phyloP scores from a whole-genome alignment of 2,888 invertebrate genomes.

The Phasia obesa region DNA sequence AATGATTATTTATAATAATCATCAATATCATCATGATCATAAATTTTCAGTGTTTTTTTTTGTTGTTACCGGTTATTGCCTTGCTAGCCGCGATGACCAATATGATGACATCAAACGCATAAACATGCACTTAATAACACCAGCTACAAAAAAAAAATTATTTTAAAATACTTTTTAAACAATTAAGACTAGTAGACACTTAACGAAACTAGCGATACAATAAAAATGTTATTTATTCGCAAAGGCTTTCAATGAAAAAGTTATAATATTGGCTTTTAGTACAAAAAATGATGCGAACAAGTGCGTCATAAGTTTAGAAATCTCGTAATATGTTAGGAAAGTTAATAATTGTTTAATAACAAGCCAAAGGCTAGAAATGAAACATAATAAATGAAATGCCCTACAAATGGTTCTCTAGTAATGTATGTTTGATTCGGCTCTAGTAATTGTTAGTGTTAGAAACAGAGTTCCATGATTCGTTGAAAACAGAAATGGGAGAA shows the following conservation, averaged over 20 bases:
- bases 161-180: conserved; percentile 26
- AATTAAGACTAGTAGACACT: conserved; percentile 23
- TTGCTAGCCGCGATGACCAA: conserved; percentile 49
- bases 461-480: too few relatives aligned
- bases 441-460: too few relatives aligned
- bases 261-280: conserved; percentile 36
- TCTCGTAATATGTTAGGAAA: too few relatives aligned
- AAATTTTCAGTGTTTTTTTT: conserved; percentile 22
- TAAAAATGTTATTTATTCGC: conserved; percentile 33
- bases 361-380: too few relatives aligned
- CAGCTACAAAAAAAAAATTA: conserved; percentile 52
- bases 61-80: conserved; percentile 1
- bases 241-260: conserved; percentile 5
- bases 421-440: too few relatives aligned
- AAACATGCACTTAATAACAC: conserved; percentile 73
- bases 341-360: too few relatives aligned
- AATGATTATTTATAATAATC: conserved; percentile 23
- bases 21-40: not conserved
- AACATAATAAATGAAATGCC: too few relatives aligned
- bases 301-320: not conserved
- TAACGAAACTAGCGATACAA: not conserved
- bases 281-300: conserved; percentile 1
- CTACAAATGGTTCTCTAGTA: too few relatives aligned
- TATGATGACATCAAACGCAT: conserved; percentile 76
- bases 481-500: too few relatives aligned